Evolutionary conservation across 2,888 invertebrate species (phyloP).

Genomic region (Drosophila paranaensis): DNA sequence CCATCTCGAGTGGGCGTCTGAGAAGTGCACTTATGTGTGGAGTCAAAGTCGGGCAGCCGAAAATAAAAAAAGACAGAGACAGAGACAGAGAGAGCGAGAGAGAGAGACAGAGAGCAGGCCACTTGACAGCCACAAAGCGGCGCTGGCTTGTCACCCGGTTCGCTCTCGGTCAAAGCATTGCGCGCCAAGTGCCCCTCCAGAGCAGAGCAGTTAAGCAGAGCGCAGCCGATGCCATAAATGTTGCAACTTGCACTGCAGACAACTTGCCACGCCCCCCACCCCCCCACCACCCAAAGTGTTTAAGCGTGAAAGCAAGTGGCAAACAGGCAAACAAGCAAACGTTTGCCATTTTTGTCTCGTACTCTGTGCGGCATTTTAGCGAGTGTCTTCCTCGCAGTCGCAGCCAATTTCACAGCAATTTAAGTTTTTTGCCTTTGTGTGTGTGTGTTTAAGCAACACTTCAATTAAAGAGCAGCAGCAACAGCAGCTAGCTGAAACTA

Average conservation of each 20-base stretch:
- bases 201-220: conserved; percentile 73
- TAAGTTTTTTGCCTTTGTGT: conserved; percentile 56
- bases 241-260: conserved; percentile 55
- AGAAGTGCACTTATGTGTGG: conserved; percentile 71
- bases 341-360: conserved; percentile 57
- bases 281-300: conserved; percentile 39
- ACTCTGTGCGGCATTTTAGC: conserved; percentile 27
- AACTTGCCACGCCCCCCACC: neutral
- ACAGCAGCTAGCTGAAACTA: conserved; percentile 52
- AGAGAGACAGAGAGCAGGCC: conserved; percentile 33
- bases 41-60: conserved; percentile 58
- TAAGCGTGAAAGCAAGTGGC: conserved; percentile 61
- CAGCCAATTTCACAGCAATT: conserved; percentile 76
- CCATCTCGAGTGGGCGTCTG: conserved; percentile 36
- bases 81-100: neutral
- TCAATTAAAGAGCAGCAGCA: conserved; percentile 68
- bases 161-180: conserved; percentile 77
- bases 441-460: conserved; percentile 74
- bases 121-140: conserved; percentile 79
- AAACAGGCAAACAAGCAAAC: conserved; percentile 47
- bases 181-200: conserved; percentile 67
- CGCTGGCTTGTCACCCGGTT: conserved; percentile 75
- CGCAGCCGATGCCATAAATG: conserved; percentile 71
- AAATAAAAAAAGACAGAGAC: conserved; percentile 26
- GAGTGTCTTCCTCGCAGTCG: conserved; percentile 14